Percentiles rank a stretch among this genome's conserved stretches.
phyloP scores from a whole-genome alignment of 2,113 vertebrate genomes.

The human (Homo sapiens) region GRCh38 chr17:66482501-66483000 shows the following conservation, averaged over 20 bases:
- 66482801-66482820: background rate
- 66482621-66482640: background rate
- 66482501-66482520: background rate
- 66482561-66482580: background rate
- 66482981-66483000: background rate
- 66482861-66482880: background rate
- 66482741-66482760: background rate
- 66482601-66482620: background rate
- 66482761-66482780: background rate
- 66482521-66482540: background rate
- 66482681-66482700: background rate
- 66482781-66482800: conserved; percentile 26
- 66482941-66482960: background rate
- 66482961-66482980: background rate
- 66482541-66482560: background rate
- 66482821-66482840: background rate
- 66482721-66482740: background rate
- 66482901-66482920: background rate
- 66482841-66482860: background rate
- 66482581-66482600: background rate
- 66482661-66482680: background rate
- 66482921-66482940: background rate
- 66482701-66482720: background rate
- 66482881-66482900: background rate
- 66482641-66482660: no score